Evolutionary conservation across 1,140 invertebrate genomes (phyloP).

Genomic region (Asbolus verrucosus): DNA sequence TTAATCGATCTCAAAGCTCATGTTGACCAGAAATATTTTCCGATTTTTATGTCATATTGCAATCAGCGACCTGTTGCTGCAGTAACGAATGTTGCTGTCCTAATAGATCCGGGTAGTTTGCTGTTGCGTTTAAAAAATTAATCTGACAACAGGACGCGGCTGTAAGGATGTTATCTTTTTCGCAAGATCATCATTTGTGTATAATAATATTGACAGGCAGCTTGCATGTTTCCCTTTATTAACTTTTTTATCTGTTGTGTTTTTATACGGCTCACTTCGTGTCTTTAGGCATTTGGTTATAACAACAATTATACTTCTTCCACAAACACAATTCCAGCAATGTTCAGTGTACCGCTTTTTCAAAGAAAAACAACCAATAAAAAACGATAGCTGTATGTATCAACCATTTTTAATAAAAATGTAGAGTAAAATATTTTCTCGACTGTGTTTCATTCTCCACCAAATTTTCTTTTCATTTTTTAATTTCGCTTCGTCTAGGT

Average conservation of each 20-base stretch:
- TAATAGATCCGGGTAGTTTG: too few species aligned
- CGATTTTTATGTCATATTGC: too few species aligned
- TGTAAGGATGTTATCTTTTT: constrained; percentile 13
- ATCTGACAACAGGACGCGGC: constrained; percentile 13
- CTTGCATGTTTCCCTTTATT: not conserved
- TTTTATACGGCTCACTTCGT: constrained; percentile 9
- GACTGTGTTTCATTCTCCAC: too few species aligned
- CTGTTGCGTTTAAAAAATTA: constrained; percentile 1
- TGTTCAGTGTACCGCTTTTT: not conserved
- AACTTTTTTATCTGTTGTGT: not conserved
- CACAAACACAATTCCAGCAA: not conserved
- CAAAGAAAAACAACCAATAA: not conserved
- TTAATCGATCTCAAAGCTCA: too few species aligned
- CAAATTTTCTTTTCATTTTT: too few species aligned
- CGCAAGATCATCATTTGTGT: constrained; percentile 2
- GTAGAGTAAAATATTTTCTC: too few species aligned
- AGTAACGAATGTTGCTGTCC: too few species aligned
- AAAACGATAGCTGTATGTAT: not conserved
- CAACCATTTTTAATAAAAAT: too few species aligned
- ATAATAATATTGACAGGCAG: not conserved
- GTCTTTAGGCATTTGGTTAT: constrained; percentile 9
- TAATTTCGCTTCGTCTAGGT: too few species aligned
- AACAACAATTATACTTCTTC: constrained; percentile 4
- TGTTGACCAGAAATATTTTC: not conserved
- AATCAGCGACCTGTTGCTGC: too few species aligned